Evolutionary conservation across 2,113 vertebrate species (phyloP), one percentile per base, ranked within the genome.

Genomic region (Rhizomys pruinosus): DNA sequence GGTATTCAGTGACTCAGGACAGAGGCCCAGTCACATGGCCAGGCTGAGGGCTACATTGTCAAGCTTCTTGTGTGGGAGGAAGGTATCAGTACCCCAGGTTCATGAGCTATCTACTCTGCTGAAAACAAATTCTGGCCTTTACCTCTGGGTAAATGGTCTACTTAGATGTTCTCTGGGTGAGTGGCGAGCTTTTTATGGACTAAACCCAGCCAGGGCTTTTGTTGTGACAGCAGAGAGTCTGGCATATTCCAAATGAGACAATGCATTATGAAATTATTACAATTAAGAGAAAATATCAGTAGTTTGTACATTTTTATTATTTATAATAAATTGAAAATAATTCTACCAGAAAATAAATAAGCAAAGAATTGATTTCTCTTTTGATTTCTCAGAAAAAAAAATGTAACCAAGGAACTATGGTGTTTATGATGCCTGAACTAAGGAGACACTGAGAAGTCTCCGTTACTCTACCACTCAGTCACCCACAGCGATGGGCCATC

Each of bases 291-390:
- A n/a, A 44, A 2, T 84, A 55, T 72, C 76, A 86, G 55, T n/a
- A 42, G 76, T 61, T 39, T 79, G 73, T 79, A 42, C 23, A 66
- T 72, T 87, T 94, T 87, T 84, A 79, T 27, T 0, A 6, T 87
- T 90, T 91, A 68, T 3, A 63, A 39, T 34, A 78, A 71, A 61
- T 92, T 96, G 68, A 93, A 97, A 95, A 96, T 76, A 96, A 96
- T 97, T 95, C 88, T 39, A 93, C 84, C 61, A 57, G 37, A 74
- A 87, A 92, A 84, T 47, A 71, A 77, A 74, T 66, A 89, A 86
- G 15, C n/a, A 39, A 66, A 89, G 47, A 66, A 25, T 55, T 71
- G 47, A 13, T 66, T n/a, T n/a, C n/a, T n/a, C n/a, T n/a, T 76
- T 9, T 4, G 27, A 44, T 59, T 22, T 64, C 52, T 52, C 9